Evolutionary conservation across 2,113 vertebrate species (phyloP).

Genomic region (Halcyon malimbica): DNA sequence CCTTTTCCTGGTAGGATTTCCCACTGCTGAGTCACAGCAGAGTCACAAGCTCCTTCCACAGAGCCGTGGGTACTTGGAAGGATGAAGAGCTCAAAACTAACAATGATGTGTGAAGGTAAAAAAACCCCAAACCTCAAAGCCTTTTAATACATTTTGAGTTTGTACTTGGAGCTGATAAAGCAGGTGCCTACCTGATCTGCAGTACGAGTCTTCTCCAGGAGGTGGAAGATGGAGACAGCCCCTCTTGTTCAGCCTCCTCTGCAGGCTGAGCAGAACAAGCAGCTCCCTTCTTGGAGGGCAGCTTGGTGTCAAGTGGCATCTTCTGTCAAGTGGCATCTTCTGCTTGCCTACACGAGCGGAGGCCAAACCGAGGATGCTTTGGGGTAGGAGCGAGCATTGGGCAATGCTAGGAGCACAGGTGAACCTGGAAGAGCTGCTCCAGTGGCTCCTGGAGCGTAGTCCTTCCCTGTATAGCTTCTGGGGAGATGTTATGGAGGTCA

Average conservation of each 20-base stretch:
- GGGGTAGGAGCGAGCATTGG: not conserved
- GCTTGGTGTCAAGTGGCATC: not conserved
- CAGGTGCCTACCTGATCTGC: not conserved
- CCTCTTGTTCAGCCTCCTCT: not conserved
- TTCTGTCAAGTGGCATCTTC: not conserved
- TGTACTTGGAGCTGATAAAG: not conserved
- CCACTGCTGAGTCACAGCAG: not conserved
- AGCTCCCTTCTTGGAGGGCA: not conserved
- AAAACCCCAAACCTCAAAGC: not conserved
- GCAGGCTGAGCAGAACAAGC: not conserved
- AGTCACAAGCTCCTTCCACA: not conserved
- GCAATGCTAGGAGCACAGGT: not conserved
- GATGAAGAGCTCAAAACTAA: not conserved
- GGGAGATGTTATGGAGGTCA: not conserved
- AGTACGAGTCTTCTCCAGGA: not conserved
- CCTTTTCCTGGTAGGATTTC: not conserved
- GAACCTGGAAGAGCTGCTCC: not conserved
- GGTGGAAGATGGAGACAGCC: not conserved
- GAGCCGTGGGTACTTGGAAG: not conserved
- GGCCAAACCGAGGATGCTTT: not conserved
- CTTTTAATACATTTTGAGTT: not conserved
- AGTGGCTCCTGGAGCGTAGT: not conserved
- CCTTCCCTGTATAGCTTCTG: not conserved
- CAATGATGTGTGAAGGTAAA: rapidly evolving
- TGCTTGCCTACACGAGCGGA: not conserved